Conservation (phyloP, 2,113 vertebrate species). For the Onychostoma macrolepis region DNA sequence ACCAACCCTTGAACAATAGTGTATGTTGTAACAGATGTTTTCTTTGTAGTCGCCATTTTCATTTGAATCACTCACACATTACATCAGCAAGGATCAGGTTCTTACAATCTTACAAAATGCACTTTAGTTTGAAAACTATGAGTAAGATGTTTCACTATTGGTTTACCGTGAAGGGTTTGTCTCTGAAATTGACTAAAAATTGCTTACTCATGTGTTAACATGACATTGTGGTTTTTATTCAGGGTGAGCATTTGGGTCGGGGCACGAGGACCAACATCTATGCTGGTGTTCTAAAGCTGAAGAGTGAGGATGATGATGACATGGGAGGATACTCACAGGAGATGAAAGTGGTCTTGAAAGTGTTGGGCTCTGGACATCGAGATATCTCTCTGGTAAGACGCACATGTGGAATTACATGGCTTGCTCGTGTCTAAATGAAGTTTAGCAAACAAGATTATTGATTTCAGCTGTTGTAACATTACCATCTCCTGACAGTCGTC, state of each 20-base stretch:
- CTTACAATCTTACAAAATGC: neutral
- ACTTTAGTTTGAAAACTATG: neutral
- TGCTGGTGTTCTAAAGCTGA: slow-evolving; percentile 85
- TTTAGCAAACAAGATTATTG: slow-evolving; percentile 4
- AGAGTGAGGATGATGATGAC: slow-evolving; percentile 77
- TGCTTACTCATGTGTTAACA: neutral
- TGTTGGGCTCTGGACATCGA: slow-evolving; percentile 91
- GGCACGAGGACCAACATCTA: slow-evolving; percentile 96
- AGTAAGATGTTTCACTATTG: neutral
- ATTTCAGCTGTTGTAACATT: neutral
- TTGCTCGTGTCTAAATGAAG: neutral
- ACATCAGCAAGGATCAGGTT: neutral
- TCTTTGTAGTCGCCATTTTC: neutral
- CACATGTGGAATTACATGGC: neutral
- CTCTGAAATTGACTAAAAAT: neutral
- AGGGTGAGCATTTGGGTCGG: slow-evolving; percentile 91
- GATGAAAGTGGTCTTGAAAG: slow-evolving; percentile 94
- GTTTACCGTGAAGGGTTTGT: neutral
- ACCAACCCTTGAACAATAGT: neutral
- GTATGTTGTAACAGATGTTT: neutral
- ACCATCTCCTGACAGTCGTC: neutral
- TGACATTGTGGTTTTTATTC: slow-evolving; percentile 25
- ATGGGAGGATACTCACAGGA: slow-evolving; percentile 81
- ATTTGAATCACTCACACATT: neutral
- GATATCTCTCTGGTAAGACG: slow-evolving; percentile 92